These are phyloP conservation scores for Callocephalon fimbriatum DNA, from an alignment of 2,113 vertebrate genomes.

Conservation along the genomic window DNA sequence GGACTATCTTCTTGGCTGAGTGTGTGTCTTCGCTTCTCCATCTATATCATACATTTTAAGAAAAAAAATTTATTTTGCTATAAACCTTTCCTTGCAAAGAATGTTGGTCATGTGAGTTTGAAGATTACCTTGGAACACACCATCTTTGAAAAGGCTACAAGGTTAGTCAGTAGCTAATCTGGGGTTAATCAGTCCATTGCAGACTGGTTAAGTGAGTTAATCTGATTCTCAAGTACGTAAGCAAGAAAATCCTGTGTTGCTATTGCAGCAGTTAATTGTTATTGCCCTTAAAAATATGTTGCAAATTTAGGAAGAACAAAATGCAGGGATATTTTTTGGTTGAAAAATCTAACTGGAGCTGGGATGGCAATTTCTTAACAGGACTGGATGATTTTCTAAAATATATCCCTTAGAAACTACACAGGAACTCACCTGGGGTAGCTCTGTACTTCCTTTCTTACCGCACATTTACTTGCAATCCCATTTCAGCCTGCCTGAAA, in stretches of 20 bases:
- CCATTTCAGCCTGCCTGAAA: neutral
- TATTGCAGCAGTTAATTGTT: neutral
- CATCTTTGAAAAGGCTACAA: neutral
- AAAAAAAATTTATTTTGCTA: neutral
- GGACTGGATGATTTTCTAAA: neutral
- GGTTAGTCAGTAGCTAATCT: neutral
- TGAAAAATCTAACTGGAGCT: neutral
- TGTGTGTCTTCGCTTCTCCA: neutral
- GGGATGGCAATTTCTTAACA: neutral
- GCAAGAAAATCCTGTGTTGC: neutral
- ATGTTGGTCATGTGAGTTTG: neutral
- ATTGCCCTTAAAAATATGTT: neutral
- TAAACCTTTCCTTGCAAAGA: neutral
- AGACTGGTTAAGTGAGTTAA: neutral
- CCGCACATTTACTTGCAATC: neutral
- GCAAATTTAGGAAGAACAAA: neutral
- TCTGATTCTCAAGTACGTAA: neutral
- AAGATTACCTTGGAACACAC: neutral
- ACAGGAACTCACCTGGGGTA: neutral
- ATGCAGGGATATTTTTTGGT: neutral
- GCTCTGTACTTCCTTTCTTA: neutral
- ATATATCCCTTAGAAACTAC: neutral
- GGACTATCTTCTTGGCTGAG: neutral
- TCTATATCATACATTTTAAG: neutral
- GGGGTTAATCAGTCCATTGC: neutral